A percentile compares a stretch with the other conserved stretches of the same genome.
Evolutionary conservation across 2,888 invertebrate species (phyloP).

Genomic region (Coenonympha arcania): DNA sequence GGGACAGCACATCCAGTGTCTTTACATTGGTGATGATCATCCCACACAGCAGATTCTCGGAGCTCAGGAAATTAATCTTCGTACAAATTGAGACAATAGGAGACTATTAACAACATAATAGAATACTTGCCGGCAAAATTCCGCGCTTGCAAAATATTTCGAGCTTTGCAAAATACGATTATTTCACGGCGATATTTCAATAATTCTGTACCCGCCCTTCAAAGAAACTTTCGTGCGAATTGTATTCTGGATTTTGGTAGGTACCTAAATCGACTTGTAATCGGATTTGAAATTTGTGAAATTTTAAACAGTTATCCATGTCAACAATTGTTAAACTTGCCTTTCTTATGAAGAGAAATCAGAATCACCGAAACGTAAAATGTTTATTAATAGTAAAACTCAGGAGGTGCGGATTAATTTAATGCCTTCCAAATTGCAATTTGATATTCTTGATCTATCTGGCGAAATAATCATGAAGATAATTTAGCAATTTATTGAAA

Average conservation of each 20-base stretch:
- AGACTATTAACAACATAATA: conserved; percentile 57
- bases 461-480: too few species aligned
- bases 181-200: conserved; percentile 17
- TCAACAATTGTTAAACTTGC: neutral
- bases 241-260: neutral
- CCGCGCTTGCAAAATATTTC: conserved; percentile 45
- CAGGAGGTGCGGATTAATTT: neutral
- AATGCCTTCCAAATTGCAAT: too few species aligned
- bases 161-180: conserved; percentile 16
- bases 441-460: too few species aligned
- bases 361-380: neutral
- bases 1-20: conserved; percentile 17
- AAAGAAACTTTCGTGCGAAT: conserved; percentile 3
- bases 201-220: conserved; percentile 10
- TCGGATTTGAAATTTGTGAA: neutral
- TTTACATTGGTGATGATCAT: conserved; percentile 21
- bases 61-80: conserved; percentile 65
- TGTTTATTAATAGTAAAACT: neutral
- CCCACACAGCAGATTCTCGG: conserved; percentile 42
- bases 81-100: conserved; percentile 61
- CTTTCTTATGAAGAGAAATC: neutral
- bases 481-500: too few species aligned
- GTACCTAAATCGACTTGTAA: neutral
- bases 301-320: neutral
- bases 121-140: conserved; percentile 48